Base-by-base conservation (phyloP, 2,113 vertebrate species). In the Myiagra hebetior region DNA sequence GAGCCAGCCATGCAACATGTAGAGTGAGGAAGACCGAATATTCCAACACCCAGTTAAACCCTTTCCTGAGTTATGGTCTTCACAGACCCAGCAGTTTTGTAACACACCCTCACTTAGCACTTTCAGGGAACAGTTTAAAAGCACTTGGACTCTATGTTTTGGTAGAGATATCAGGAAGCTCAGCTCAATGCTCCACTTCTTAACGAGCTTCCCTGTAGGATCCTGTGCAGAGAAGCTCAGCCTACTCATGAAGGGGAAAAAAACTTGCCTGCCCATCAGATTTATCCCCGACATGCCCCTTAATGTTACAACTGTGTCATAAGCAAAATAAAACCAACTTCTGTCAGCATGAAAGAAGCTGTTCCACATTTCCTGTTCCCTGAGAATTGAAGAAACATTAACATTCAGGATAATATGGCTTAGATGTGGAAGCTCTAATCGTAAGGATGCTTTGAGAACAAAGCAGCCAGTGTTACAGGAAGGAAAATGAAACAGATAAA, bases 401-500 rank as follows among this genome's bases (percentile, higher is more conserved):
- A 41, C 49, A 56, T 65, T 79, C 46, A 52, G 30, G 35, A 69
- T 67, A 90, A 62, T 11, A 85, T 2, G 62, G 41, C 46, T 83
- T 24, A 74, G 28, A 76, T 62, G 46, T 57, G 55, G 46, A 90
- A 87, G 53, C 39, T 69, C 67, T 83, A 67, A 84, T 67, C 69
- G 28, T 19, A 86, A 80, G 39, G 76, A 77, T 70, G 39, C 89
- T 89, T 79, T 75, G n/a, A 85, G 49, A 87, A 84, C 56, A 89
- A 94, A 85, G 57, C 59, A 73, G 46, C 4, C 84, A 73, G 37
- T 69, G 67, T 89, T 73, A 93, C 1, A 26, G 57, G 26, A 95
- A 93, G 57, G 74, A 96, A 91, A 94, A 89, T 10, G 14, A 22
- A 91, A 41, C 91, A 85, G 53, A 89, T 75, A 87, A 85, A 94